These are phyloP conservation scores for Diabrotica balteata DNA, from an alignment of 2,888 invertebrate genomes.

Conservation along the genomic window DNA sequence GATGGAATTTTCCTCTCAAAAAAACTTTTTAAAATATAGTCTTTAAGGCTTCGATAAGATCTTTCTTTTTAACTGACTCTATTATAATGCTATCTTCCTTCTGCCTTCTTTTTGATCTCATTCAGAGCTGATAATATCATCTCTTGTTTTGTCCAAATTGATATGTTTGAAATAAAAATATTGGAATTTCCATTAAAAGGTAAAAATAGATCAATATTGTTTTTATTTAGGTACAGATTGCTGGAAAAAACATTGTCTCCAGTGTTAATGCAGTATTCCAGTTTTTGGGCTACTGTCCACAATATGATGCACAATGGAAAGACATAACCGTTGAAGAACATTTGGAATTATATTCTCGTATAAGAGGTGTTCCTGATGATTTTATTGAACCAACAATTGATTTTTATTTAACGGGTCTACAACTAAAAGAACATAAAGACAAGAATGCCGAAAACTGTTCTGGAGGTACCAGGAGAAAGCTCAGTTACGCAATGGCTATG, in stretches of 20 bases:
- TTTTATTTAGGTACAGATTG: conserved; percentile 70
- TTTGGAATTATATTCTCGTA: conserved; percentile 79
- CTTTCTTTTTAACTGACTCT: too few species aligned
- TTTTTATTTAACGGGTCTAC: conserved; percentile 75
- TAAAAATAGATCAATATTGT: too few species aligned
- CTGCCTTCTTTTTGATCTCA: too few species aligned
- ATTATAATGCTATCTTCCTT: too few species aligned
- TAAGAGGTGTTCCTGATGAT: conserved; percentile 70
- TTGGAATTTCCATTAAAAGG: too few species aligned
- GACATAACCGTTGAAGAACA: conserved; percentile 84
- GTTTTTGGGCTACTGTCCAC: conserved; percentile 85
- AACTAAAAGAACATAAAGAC: conserved; percentile 79
- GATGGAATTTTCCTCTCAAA: too few species aligned
- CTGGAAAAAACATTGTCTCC: conserved; percentile 74
- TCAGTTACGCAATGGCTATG: conserved; percentile 86
- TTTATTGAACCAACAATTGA: conserved; percentile 73
- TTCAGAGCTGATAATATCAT: too few species aligned
- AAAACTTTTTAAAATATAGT: too few species aligned
- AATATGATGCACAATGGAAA: conserved; percentile 88
- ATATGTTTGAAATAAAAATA: too few species aligned
- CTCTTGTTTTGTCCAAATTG: too few species aligned
- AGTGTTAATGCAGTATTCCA: conserved; percentile 75
- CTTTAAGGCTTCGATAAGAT: too few species aligned
- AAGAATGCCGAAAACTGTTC: conserved; percentile 69
- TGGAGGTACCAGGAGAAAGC: conserved; percentile 85